Evolutionary conservation across 2,113 vertebrate species (phyloP).

Genomic region (Pterocles gutturalis): DNA sequence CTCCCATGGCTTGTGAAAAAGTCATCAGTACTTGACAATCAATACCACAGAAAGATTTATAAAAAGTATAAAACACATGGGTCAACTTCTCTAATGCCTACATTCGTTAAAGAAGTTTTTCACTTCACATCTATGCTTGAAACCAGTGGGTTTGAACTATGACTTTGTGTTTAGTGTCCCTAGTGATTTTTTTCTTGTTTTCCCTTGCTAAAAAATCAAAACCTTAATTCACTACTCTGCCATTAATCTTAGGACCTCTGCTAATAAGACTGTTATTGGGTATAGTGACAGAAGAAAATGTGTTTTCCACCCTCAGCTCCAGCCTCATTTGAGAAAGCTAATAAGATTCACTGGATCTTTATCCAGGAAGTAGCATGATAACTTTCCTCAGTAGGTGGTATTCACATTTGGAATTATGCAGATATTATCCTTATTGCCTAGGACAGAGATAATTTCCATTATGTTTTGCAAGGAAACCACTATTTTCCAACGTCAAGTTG

Average conservation of each 20-base stretch:
- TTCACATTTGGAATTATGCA: not conserved
- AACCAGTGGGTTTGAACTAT: not conserved
- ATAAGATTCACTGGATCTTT: not conserved
- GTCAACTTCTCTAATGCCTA: not conserved
- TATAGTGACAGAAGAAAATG: not conserved
- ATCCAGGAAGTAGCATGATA: not conserved
- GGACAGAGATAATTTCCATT: not conserved
- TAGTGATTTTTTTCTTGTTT: not conserved
- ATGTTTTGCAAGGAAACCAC: not conserved
- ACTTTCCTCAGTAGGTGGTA: not conserved
- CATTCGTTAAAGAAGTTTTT: not conserved
- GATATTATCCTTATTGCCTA: not conserved
- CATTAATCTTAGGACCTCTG: not conserved
- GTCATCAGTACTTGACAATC: not conserved
- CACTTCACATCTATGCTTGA: not conserved
- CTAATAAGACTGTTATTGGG: not conserved
- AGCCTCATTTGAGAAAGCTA: not conserved
- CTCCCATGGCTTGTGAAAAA: not conserved
- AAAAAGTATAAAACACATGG: not conserved
- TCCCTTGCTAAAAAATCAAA: not conserved
- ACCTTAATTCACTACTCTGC: not conserved
- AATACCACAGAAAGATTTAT: not conserved
- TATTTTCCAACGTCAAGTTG: not conserved
- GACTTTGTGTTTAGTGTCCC: not conserved
- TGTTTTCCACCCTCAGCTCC: not conserved